Percentiles rank a stretch among this genome's conserved stretches.
phyloP scores from a whole-genome alignment of 2,888 invertebrate species.

The Chrysolina americana region DNA sequence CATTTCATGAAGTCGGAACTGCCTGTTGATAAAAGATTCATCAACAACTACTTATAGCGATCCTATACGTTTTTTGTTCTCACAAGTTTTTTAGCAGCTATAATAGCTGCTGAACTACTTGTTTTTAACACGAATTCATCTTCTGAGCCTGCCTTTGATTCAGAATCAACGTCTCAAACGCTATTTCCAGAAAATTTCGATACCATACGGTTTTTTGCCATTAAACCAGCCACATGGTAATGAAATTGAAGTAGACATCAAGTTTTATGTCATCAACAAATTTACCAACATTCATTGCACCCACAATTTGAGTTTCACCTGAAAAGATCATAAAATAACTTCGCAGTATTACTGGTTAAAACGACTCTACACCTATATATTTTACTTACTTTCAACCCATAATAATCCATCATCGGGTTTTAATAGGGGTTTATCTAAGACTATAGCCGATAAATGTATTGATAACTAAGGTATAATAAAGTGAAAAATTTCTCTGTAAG shows the following conservation, averaged over 20 bases:
- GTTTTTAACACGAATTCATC: too few species aligned
- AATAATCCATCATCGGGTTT: conserved; percentile 52
- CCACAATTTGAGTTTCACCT: conserved; percentile 21
- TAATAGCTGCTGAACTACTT: too few species aligned
- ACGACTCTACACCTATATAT: conserved; percentile 29
- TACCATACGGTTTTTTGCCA: background rate
- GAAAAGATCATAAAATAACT: conserved; percentile 30
- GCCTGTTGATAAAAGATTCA: too few species aligned
- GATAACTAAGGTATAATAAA: conserved; percentile 45
- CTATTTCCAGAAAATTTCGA: background rate
- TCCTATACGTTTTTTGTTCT: too few species aligned
- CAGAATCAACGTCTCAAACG: too few species aligned
- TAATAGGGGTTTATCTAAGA: conserved; percentile 48
- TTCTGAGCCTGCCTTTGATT: too few species aligned
- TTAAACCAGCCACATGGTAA: conserved; percentile 4
- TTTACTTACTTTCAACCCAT: conserved; percentile 45
- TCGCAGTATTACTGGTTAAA: conserved; percentile 3
- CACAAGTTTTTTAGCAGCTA: too few species aligned
- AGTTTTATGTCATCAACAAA: background rate
- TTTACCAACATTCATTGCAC: conserved; percentile 3
- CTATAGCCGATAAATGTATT: conserved; percentile 49
- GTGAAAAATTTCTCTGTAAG: conserved; percentile 34
- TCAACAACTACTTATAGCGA: too few species aligned
- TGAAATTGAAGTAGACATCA: background rate
- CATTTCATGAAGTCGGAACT: too few species aligned